phyloP scores from a whole-genome alignment of 2,113 vertebrate species.

The Rattus rattus region DNA sequence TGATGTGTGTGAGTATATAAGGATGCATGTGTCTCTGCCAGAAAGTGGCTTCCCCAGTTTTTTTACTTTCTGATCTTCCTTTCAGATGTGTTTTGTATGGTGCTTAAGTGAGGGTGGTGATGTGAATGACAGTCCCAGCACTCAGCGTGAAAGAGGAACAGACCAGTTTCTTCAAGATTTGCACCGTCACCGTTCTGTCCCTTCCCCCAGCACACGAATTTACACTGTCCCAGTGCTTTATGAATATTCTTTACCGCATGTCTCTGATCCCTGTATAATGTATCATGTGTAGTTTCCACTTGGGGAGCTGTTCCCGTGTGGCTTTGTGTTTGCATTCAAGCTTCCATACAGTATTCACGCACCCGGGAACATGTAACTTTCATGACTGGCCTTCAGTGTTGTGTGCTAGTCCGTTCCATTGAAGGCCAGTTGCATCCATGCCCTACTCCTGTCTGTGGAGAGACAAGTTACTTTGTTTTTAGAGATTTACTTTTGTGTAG shows the following conservation, averaged over 20 bases:
- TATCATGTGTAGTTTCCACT: not conserved
- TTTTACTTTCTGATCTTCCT: not conserved
- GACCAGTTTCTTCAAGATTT: no score
- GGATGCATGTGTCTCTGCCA: not conserved
- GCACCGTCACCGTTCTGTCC: accelerated
- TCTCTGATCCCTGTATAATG: not conserved
- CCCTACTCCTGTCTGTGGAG: accelerated
- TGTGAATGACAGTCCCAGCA: not conserved
- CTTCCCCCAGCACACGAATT: not conserved
- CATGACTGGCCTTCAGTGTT: accelerated
- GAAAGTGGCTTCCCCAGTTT: not conserved
- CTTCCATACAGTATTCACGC: accelerated
- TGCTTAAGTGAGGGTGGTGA: not conserved
- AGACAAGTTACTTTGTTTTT: not conserved
- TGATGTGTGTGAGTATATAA: not conserved
- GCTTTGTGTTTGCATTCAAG: not conserved
- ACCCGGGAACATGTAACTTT: accelerated
- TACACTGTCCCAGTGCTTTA: not conserved
- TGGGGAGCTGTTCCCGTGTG: accelerated
- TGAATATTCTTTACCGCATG: not conserved
- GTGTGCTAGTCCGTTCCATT: accelerated
- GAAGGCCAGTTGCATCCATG: accelerated
- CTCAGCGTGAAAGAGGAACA: no score
- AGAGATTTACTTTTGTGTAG: not conserved
- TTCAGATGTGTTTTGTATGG: not conserved